Evolutionary conservation across 2,113 vertebrate genomes (phyloP).

Genomic region (Neogobius melanostomus): DNA sequence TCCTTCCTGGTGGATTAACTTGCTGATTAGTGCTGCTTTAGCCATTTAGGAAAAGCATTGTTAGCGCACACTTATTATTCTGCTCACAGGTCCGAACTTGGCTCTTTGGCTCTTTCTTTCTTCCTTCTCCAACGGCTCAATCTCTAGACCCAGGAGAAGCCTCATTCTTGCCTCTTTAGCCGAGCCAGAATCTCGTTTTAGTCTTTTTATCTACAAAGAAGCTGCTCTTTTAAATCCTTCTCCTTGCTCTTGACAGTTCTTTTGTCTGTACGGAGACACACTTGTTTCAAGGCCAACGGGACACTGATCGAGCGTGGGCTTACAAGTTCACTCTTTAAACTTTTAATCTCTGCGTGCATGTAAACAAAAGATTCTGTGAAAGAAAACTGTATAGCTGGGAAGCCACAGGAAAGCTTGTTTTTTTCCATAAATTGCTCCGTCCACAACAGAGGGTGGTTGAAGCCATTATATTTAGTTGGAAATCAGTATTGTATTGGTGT

Average conservation of each 20-base stretch:
- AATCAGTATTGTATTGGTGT: no score
- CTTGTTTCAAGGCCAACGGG: conserved; percentile 56
- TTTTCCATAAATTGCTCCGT: no score
- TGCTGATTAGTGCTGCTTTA: conserved; percentile 64
- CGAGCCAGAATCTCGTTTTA: conserved; percentile 48
- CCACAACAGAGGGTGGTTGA: no score
- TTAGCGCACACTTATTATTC: conserved; percentile 62
- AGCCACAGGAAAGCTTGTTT: no score
- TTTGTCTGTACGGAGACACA: conserved; percentile 47
- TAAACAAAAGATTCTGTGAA: conserved; percentile 10
- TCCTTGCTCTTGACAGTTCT: conserved; percentile 50
- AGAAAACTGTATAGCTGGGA: neutral
- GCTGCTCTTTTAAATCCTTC: conserved; percentile 57
- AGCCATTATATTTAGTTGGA: no score
- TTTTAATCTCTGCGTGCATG: conserved; percentile 35
- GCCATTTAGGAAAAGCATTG: conserved; percentile 64
- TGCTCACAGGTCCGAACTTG: conserved; percentile 40
- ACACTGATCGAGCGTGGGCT: conserved; percentile 40
- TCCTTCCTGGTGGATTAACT: conserved; percentile 51
- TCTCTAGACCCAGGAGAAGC: conserved; percentile 47
- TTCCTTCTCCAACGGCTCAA: conserved; percentile 44
- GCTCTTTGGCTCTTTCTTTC: conserved; percentile 25
- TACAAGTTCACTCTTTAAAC: conserved; percentile 57
- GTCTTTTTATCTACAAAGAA: conserved; percentile 56
- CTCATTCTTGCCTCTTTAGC: conserved; percentile 57